A percentile compares a stretch with the other conserved stretches of the same genome.
Conservation (phyloP, 2,888 invertebrate species). For the Spatulosminthurus flaviceps region DNA sequence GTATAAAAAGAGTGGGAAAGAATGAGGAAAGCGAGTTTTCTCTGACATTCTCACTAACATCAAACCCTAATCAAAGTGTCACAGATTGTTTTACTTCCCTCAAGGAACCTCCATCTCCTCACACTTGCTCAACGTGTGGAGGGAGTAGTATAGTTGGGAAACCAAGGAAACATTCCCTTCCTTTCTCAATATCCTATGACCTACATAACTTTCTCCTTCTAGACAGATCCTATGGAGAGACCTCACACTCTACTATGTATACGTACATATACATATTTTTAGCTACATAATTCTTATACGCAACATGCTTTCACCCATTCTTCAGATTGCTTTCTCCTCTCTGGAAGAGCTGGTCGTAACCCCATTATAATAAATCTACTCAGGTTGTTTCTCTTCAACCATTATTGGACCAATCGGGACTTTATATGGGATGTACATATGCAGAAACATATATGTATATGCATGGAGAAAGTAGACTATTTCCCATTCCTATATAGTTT, state of each 20-base stretch:
- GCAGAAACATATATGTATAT: too few species aligned
- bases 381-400: too few species aligned
- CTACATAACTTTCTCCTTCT: slow-evolving; percentile 9
- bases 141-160: background rate
- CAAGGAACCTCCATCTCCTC: background rate
- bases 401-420: too few species aligned
- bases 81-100: slow-evolving; percentile 42
- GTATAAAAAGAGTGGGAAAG: background rate
- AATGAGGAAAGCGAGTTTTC: slow-evolving; percentile 24
- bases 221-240: background rate
- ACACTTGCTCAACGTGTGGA: background rate
- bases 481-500: too few species aligned
- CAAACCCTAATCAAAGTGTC: slow-evolving; percentile 45
- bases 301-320: too few species aligned
- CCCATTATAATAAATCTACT: too few species aligned
- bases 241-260: too few species aligned
- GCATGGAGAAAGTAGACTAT: too few species aligned
- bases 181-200: background rate
- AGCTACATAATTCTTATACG: background rate
- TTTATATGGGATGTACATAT: background rate
- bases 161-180: background rate
- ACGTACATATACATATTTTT: background rate
- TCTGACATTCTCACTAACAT: slow-evolving; percentile 36
- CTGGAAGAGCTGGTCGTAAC: too few species aligned
- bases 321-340: too few species aligned